A percentile compares a stretch with the other conserved stretches of the same genome.
phyloP scores from a whole-genome alignment of 2,888 invertebrate species.

The Rhaphigaster nebulosa region DNA sequence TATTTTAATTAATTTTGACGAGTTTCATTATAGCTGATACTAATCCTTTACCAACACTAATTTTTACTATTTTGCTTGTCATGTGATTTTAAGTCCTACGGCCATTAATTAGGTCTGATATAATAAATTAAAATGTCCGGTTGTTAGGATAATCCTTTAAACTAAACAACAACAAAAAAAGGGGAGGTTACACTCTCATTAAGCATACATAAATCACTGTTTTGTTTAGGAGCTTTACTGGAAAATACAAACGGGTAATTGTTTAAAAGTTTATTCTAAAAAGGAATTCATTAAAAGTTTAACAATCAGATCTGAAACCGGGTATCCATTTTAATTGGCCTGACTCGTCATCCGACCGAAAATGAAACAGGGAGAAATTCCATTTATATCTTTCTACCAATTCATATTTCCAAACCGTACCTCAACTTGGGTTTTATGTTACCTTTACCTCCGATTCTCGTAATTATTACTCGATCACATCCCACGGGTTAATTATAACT shows the following conservation, averaged over 20 bases:
- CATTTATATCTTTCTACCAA: conserved; percentile 55
- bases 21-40: neutral
- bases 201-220: conserved; percentile 35
- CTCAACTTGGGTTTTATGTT: neutral
- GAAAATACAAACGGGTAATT: conserved; percentile 52
- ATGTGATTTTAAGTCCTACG: neutral
- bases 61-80: neutral
- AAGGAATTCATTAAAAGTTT: conserved; percentile 58
- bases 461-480: neutral
- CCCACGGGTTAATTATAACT: neutral
- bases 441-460: neutral
- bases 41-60: neutral
- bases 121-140: neutral
- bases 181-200: neutral
- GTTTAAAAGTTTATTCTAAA: conserved; percentile 53
- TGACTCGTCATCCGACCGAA: conserved; percentile 42
- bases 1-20: neutral
- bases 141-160: neutral
- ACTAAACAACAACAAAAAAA: neutral
- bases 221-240: neutral
- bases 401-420: conserved; percentile 33
- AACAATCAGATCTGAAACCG: conserved; percentile 50
- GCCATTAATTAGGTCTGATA: neutral
- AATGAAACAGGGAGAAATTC: conserved; percentile 39
- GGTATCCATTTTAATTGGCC: conserved; percentile 57